These are phyloP conservation scores for Drosophila paramelanica DNA, from an alignment of 2,888 invertebrate species.

Conservation along the genomic window DNA sequence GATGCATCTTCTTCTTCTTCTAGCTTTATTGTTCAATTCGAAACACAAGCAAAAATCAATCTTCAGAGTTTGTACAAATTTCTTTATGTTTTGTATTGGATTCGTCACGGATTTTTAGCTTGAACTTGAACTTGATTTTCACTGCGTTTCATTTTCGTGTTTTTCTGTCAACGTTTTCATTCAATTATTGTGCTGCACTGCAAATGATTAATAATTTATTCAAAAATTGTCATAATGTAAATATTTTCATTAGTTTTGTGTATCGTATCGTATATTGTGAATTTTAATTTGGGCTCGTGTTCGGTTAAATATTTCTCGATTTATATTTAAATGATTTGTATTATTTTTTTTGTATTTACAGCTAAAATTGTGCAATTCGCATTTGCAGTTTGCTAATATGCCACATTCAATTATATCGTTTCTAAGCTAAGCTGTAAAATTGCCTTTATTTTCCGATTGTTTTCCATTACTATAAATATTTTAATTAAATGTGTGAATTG, in stretches of 20 bases:
- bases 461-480: constrained; percentile 21
- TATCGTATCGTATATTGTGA: constrained; percentile 21
- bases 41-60: background rate
- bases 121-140: constrained; percentile 7
- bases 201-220: constrained; percentile 72
- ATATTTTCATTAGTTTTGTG: constrained; percentile 42
- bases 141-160: background rate
- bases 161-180: constrained; percentile 12
- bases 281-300: constrained; percentile 31
- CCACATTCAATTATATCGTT: constrained; percentile 41
- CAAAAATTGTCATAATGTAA: constrained; percentile 57
- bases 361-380: constrained; percentile 45
- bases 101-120: background rate
- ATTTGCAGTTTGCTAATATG: constrained; percentile 35
- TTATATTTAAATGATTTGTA: constrained; percentile 6
- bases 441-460: constrained; percentile 44
- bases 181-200: constrained; percentile 79
- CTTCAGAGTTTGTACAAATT: background rate
- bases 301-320: constrained; percentile 15
- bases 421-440: constrained; percentile 60
- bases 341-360: constrained; percentile 45
- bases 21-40: constrained; percentile 12
- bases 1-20: constrained; percentile 5
- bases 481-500: constrained; percentile 6
- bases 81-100: background rate